Evolutionary conservation across 1,140 invertebrate genomes (phyloP).

Genomic region (Zaprionus tsacasi): DNA sequence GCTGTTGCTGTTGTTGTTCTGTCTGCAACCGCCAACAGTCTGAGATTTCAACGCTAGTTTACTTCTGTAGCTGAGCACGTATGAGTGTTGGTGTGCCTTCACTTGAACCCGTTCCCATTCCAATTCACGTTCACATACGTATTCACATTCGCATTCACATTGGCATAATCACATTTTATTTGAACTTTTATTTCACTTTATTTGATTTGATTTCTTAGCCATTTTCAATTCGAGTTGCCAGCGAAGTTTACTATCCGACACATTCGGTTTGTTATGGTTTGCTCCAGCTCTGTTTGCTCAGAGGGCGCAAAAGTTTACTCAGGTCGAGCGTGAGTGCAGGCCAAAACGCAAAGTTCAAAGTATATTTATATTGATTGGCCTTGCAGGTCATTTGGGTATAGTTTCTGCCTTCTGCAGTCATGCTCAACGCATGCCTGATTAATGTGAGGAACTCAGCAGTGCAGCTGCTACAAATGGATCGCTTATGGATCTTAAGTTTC

Average conservation of each 20-base stretch:
- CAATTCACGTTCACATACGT: conserved; percentile 4
- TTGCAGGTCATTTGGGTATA: conserved; percentile 59
- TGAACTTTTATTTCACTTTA: conserved; percentile 75
- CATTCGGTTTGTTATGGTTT: conserved; percentile 40
- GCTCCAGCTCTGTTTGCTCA: conserved; percentile 10
- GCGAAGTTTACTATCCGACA: conserved; percentile 39
- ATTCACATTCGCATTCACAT: conserved; percentile 14
- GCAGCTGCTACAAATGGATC: not conserved
- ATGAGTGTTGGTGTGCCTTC: conserved; percentile 27
- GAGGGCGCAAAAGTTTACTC: conserved; percentile 21
- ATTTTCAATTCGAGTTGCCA: conserved; percentile 52
- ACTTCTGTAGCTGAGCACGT: conserved; percentile 57
- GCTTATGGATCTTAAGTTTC: not conserved
- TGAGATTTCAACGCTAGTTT: conserved; percentile 67
- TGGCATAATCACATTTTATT: conserved; percentile 74
- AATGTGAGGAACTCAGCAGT: not conserved
- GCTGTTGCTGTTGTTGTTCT: conserved; percentile 16
- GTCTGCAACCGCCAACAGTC: conserved; percentile 32
- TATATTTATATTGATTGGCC: conserved; percentile 65
- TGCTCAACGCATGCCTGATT: not conserved
- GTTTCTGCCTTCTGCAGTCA: not conserved
- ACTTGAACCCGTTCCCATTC: conserved; percentile 10
- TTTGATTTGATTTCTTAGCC: conserved; percentile 62
- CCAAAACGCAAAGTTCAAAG: conserved; percentile 56
- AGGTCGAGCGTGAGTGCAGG: conserved; percentile 1